phyloP scores from a whole-genome alignment of 1,140 invertebrate genomes.

The Heliothis virescens region DNA sequence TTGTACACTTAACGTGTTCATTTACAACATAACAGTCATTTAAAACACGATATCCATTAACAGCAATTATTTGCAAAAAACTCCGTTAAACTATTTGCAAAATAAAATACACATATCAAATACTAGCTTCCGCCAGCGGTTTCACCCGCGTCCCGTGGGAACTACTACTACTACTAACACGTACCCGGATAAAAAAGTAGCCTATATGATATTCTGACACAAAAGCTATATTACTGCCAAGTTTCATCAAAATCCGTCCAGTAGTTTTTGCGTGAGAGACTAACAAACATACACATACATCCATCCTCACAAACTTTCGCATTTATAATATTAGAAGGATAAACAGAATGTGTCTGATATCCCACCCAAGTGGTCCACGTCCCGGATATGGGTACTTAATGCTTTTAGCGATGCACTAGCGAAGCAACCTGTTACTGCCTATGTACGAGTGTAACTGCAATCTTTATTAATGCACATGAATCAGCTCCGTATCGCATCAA shows the following conservation, averaged over 20 bases:
- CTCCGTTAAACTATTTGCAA: background rate
- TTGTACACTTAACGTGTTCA: slow-evolving; percentile 4
- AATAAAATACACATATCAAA: background rate
- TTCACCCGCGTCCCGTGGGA: no score
- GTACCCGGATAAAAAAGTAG: no score
- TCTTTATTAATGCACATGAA: slow-evolving; percentile 33
- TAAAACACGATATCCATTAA: slow-evolving; percentile 14
- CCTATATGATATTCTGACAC: no score
- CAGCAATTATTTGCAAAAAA: background rate
- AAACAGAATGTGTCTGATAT: background rate
- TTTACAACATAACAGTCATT: slow-evolving; percentile 8
- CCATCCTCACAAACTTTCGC: no score
- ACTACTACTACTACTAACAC: no score
- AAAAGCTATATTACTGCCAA: no score
- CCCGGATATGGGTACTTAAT: slow-evolving; percentile 40
- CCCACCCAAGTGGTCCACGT: slow-evolving; percentile 39
- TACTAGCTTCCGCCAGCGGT: no score
- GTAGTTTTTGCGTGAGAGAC: no score
- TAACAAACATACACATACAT: no score
- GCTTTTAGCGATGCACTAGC: slow-evolving; percentile 42
- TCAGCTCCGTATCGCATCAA: background rate
- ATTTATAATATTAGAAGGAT: background rate
- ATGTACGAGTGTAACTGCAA: background rate
- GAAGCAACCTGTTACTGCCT: background rate
- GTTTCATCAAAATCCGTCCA: no score